These are phyloP conservation scores for Heliconius himera DNA, from an alignment of 1,140 invertebrate genomes.

Conservation along the genomic window DNA sequence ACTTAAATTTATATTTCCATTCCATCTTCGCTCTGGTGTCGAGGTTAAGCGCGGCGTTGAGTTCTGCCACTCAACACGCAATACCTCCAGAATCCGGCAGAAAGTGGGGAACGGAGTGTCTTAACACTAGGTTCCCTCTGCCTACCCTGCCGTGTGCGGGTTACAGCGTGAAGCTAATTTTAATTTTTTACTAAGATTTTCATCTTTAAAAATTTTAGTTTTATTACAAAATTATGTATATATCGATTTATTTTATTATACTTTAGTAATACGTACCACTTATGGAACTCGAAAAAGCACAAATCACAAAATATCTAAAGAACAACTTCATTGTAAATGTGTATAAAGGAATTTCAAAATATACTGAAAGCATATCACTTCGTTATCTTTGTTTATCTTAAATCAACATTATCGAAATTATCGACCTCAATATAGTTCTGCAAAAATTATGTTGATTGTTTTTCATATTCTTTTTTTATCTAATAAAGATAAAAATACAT, in stretches of 20 bases:
- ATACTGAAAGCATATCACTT: slow-evolving; percentile 2
- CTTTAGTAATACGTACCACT: not conserved
- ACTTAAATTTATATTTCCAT: too few relatives aligned
- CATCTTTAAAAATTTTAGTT: too few relatives aligned
- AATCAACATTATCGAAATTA: slow-evolving; percentile 9
- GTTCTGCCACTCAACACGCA: too few relatives aligned
- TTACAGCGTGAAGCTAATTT: too few relatives aligned
- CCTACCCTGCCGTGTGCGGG: too few relatives aligned
- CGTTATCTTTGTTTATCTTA: slow-evolving; percentile 8
- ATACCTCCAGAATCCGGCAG: too few relatives aligned
- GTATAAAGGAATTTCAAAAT: not conserved
- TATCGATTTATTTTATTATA: not conserved
- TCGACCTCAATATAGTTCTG: not conserved
- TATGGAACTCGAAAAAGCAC: not conserved
- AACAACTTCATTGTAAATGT: not conserved
- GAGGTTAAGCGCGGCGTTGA: too few relatives aligned
- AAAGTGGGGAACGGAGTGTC: too few relatives aligned
- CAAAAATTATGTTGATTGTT: not conserved
- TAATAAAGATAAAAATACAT: not conserved
- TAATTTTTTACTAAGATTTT: too few relatives aligned
- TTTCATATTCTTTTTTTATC: not conserved
- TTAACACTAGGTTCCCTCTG: too few relatives aligned
- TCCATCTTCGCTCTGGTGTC: too few relatives aligned
- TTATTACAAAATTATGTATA: not conserved
- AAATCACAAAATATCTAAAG: not conserved